Evolutionary conservation across 2,888 invertebrate genomes (phyloP).

Genomic region (Cephalotes varians): DNA sequence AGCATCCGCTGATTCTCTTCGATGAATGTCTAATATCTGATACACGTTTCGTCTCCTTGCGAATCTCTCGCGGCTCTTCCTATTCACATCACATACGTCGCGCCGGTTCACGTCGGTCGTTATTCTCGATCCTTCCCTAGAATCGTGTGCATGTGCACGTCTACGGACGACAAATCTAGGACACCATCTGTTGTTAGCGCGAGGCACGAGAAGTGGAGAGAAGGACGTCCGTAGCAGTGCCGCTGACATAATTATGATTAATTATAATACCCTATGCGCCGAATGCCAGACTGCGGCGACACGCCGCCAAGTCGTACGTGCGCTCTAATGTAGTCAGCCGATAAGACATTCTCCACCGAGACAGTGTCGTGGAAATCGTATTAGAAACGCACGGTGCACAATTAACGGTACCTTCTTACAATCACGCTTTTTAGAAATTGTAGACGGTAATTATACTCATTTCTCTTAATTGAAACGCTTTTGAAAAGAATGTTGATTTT

Average conservation of each 20-base stretch:
- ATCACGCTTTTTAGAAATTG: neutral
- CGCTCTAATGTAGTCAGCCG: conserved; percentile 46
- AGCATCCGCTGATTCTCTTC: conserved; percentile 1
- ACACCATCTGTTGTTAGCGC: conserved; percentile 68
- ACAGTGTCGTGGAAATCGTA: neutral
- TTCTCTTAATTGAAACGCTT: neutral
- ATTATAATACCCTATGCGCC: conserved; percentile 71
- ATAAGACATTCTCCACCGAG: conserved; percentile 31
- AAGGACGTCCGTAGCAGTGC: conserved; percentile 67
- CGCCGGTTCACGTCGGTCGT: conserved; percentile 35
- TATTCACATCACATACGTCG: conserved; percentile 53
- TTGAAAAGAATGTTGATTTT: neutral
- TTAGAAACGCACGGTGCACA: neutral
- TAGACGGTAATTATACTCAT: neutral
- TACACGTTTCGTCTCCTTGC: neutral
- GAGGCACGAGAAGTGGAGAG: conserved; percentile 57
- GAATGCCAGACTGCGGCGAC: conserved; percentile 47
- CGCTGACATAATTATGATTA: conserved; percentile 78
- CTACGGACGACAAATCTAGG: conserved; percentile 65
- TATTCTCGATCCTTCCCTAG: conserved; percentile 26
- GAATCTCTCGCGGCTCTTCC: neutral
- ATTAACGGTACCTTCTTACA: conserved; percentile 12
- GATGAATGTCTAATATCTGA: conserved; percentile 1
- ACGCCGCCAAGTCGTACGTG: conserved; percentile 43
- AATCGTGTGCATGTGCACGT: conserved; percentile 42